Evolutionary conservation across 1,140 invertebrate genomes (phyloP).

Genomic region (Orchestia grillus): DNA sequence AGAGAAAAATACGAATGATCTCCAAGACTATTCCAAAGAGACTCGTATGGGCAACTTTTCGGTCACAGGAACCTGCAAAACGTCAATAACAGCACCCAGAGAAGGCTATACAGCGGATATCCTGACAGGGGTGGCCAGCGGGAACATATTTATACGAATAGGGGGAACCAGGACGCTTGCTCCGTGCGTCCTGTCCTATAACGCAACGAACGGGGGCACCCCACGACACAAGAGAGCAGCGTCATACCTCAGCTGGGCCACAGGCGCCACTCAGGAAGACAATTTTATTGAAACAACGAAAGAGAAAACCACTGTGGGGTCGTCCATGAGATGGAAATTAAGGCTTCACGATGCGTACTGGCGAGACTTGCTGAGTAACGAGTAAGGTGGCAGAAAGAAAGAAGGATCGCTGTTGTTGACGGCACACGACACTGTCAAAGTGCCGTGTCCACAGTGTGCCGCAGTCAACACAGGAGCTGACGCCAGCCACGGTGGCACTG

Average conservation of each 20-base stretch:
- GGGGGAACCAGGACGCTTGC: background rate
- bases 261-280: background rate
- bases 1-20: background rate
- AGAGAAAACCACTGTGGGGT: background rate
- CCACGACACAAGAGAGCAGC: background rate
- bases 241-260: background rate
- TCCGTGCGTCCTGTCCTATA: background rate
- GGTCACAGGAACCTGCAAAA: background rate
- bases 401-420: background rate
- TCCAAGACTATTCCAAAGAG: background rate
- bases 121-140: background rate
- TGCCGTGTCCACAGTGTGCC: background rate
- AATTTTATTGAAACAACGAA: background rate
- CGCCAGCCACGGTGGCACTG: too few species aligned
- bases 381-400: background rate
- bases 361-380: background rate
- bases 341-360: background rate
- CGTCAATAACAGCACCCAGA: background rate
- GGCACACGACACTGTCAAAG: background rate
- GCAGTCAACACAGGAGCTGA: background rate
- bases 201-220: background rate
- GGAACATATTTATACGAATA: background rate
- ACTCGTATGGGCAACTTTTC: background rate
- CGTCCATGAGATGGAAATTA: background rate
- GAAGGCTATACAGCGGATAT: background rate